Evolutionary conservation across 2,797 vertebrate genomes (phyloP), one percentile per base, ranked within the genome.

Genomic region (Poeciliopsis paucimaculata): DNA sequence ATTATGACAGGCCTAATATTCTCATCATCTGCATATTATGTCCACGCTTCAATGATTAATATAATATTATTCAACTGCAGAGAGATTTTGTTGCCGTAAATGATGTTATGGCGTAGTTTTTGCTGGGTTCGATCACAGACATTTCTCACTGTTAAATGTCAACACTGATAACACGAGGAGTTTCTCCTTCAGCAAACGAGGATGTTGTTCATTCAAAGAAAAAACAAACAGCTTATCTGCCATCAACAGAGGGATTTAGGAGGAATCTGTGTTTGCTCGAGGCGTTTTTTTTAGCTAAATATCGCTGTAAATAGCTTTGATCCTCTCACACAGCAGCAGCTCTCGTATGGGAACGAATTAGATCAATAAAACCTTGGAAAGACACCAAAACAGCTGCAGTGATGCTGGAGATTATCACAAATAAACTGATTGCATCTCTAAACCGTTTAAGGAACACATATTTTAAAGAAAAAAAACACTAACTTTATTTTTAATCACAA

Each of bases 341-440:
- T 82, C 92, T 90, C 79, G 90, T 93, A 94, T 93, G 86, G 92
- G 86, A 92, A 89, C 85, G 73, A 16, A 36, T 78, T 47, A 85
- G 90, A 95, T 96, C 93, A 77, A 96, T 95, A 88, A 73, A 83
- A 79, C 70, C 82, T 83, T 82, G 84, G 73, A 83, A 84, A 88
- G 73, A 86, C 49, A 86, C 39, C 11, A 28, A 78, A 0, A 72
- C 43, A 28, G 39, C 80, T 20, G 20, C 79, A 66, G 26, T 4
- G 72, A 71, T n/a, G n/a, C n/a, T 43, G 66, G 41, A 46, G 68
- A 45, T 71, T 1, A 43, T 13, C 41, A 70, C 39, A 46, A 46
- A 64, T 64, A 34, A 64, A 34, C 62, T 66, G 64, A 11, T 13
- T 68, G 20, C 1, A 3, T 10, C 16, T 64, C 62, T 36, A 20